Percentiles rank a stretch among this genome's conserved stretches.
Evolutionary conservation across 2,113 vertebrate species (phyloP).

Genomic region (Philantomba maxwellii): DNA sequence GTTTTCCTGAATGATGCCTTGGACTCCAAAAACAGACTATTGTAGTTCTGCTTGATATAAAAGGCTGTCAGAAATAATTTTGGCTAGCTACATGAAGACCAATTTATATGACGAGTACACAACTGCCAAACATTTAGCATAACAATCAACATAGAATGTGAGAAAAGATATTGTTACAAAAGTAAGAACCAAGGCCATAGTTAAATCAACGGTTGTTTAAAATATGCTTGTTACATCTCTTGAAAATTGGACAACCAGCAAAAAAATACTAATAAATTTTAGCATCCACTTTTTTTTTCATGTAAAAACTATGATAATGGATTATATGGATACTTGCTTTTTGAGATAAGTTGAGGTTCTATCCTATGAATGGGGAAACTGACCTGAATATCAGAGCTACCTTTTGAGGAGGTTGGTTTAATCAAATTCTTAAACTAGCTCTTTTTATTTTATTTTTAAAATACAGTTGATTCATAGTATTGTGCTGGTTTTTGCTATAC

Average conservation of each 20-base stretch:
- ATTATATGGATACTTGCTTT: not conserved
- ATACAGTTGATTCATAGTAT: not conserved
- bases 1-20: not conserved
- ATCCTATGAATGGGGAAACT: not conserved
- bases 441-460: not conserved
- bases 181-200: constrained; percentile 52
- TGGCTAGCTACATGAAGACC: not conserved
- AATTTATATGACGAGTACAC: constrained; percentile 59
- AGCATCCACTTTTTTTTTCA: not conserved
- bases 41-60: constrained; percentile 46
- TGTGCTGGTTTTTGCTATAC: not conserved
- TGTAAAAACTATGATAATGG: not conserved
- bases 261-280: not conserved
- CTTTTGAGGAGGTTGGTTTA: not conserved
- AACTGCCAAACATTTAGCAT: constrained; percentile 65
- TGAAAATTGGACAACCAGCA: not conserved
- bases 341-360: not conserved
- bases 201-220: not conserved
- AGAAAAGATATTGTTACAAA: constrained; percentile 48
- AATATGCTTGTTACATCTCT: not conserved
- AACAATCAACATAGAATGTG: constrained; percentile 51
- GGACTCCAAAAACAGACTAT: constrained; percentile 56
- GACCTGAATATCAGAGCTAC: not conserved
- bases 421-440: constrained; percentile 6
- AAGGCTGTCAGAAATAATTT: constrained; percentile 53